Evolutionary conservation across 2,888 invertebrate genomes (phyloP), one percentile per base, ranked within the genome.

Genomic region (Aleiodes leptofemur): DNA sequence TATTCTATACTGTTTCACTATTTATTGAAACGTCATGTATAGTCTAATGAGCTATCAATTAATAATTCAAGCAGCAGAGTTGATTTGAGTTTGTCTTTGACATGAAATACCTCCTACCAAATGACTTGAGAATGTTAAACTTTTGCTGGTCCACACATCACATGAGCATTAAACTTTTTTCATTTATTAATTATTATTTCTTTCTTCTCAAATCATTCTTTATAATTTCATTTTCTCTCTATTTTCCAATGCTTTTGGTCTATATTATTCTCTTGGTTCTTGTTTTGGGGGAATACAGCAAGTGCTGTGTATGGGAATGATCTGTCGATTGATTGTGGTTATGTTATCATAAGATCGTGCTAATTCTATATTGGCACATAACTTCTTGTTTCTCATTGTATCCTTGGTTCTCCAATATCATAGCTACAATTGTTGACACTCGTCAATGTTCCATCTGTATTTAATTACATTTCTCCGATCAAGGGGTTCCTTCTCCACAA

Each of bases 201-300:
- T 14, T 13, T n/a, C 64, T 23, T 11, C 6, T 16, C 9, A 48
- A 64, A 64, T 64, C 7, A 64, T 23, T 48, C 38, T 38, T 16
- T 38, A n/a, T 38, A 11, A 23, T 23, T 23, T 23, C 23, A 1
- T 23, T 23, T 59, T 7, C 6, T 34, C 34, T 59, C 38, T 14
- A 56, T 59, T 38, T 38, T n/a, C 59, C 38, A 38, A 38, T 59
- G 31, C 14, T 61, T 61, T 50, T 29, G 7, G 13, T 23, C 13
- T 68, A 68, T 57, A 57, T 34, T 31, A 16, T 16, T 68, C 50
- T 68, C 3, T 68, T 68, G 51, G n/a, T 64, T 43, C 34, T 56
- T 66, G 53, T 9, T 31, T 51, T 66, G 69, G 78, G 78, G 85
- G 85, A 85, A 85, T 85, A 85, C 84, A 84, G 80, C 78, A 9